phyloP scores from a whole-genome alignment of 2,888 invertebrate species.

The Odontothrips loti region DNA sequence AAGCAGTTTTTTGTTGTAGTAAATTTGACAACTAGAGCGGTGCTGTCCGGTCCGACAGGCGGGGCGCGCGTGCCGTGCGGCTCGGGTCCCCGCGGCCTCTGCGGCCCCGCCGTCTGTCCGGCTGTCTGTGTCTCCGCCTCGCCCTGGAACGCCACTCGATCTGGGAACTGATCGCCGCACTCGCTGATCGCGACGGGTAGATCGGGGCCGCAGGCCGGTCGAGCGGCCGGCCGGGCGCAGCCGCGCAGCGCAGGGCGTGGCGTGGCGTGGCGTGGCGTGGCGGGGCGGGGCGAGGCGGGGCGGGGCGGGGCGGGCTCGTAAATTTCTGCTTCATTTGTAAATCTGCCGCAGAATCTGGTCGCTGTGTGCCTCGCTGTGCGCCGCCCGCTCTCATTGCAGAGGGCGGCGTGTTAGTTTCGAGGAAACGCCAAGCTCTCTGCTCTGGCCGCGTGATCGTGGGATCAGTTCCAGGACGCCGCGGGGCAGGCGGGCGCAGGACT shows the following conservation, averaged over 20 bases:
- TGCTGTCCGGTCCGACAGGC: not conserved
- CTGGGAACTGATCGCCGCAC: constrained; percentile 1
- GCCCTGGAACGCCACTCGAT: not conserved
- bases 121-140: not conserved
- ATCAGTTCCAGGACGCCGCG: too few species aligned
- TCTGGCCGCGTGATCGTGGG: too few species aligned
- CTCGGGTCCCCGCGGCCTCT: not conserved
- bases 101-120: not conserved
- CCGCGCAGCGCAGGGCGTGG: not conserved
- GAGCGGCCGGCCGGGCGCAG: not conserved
- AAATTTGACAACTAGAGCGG: not conserved
- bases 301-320: not conserved
- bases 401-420: not conserved
- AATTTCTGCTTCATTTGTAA: constrained; percentile 22
- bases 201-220: constrained; percentile 9
- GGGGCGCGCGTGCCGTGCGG: not conserved
- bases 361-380: not conserved
- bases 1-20: too few species aligned
- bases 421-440: not conserved
- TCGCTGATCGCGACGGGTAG: constrained; percentile 6
- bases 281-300: not conserved
- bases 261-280: not conserved
- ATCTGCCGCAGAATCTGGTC: not conserved
- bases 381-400: not conserved
- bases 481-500: too few species aligned